Base-by-base conservation (phyloP, 2,888 invertebrate genomes). In the Lymantria monacha region DNA sequence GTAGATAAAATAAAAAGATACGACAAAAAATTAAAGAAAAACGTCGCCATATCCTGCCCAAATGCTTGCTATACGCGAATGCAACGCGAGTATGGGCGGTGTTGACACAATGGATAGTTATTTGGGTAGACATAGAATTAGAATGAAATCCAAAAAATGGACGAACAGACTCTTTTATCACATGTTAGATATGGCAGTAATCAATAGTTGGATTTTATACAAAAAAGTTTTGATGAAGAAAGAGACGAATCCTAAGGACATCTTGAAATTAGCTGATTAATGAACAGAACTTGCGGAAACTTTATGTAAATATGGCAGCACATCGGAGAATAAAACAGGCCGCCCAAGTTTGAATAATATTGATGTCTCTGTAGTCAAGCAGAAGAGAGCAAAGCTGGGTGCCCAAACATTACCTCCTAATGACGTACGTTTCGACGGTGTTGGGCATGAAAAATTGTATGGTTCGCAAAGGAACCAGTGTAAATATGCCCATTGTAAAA, bases 11-110 rank as follows among this genome's bases (percentile, higher is more conserved):
- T 53, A 5, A 22, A 46, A 31, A 13, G 53, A 37, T 53, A 33
- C 22, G 49, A 53, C 15, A 53, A 49, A 33, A 49, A 44, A 42
- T 30, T 50, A 43, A 53, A 53, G 37, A 46, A 43, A n/a, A 46
- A 37, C 15, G 37, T 51, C 8, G 12, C 14, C n/a, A 46, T 51
- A 12, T 15, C 38, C n/a, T 51, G 51, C 30, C 51, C 51, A 11
- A 51, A 46, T 11, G n/a, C 46, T 9, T n/a, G 44, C 33, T 46
- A 43, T n/a, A n/a, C n/a, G n/a, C 12, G 48, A 52, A 45, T 44
- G 48, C 30, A 52, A 52, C 37, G 37, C 37, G 37, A 46, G 47
- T 37, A 51, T 43, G 51, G 42, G 30, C 10, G 42, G 30, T 9
- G 42, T 42, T 12, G 44, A 42, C 12, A 15, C 22, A 11, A 22